A percentile compares a stretch with the other conserved stretches of the same genome.
These are phyloP conservation scores for Acromyrmex echinatior DNA, from an alignment of 1,140 invertebrate species.

Conservation along the genomic window DNA sequence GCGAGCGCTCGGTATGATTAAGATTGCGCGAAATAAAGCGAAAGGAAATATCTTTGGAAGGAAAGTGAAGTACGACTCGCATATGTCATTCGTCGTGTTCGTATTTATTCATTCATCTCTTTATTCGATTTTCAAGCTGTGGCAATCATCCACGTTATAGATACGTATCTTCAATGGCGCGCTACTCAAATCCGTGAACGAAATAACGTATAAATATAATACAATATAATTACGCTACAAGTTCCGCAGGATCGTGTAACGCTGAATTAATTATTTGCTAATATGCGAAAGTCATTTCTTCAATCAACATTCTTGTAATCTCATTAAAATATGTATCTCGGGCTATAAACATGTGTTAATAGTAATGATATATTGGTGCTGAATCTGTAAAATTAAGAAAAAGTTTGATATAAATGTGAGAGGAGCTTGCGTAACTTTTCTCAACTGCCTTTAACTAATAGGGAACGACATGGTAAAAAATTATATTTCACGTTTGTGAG, in stretches of 20 bases:
- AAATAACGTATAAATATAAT: background rate
- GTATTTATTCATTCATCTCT: background rate
- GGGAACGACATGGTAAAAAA: background rate
- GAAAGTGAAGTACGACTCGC: background rate
- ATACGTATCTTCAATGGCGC: no score
- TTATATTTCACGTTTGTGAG: background rate
- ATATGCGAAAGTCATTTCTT: background rate
- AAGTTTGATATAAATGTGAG: background rate
- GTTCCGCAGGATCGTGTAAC: background rate
- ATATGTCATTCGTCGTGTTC: background rate
- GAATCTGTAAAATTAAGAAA: constrained; percentile 1
- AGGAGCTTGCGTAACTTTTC: background rate
- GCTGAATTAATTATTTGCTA: background rate
- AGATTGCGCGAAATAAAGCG: constrained; percentile 5
- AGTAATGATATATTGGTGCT: background rate
- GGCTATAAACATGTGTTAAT: background rate
- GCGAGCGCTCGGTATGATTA: background rate
- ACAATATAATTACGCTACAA: background rate
- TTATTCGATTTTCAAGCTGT: background rate
- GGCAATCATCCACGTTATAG: background rate
- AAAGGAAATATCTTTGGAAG: background rate
- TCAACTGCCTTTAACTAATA: background rate
- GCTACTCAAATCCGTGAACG: background rate
- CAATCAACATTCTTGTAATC: constrained; percentile 31
- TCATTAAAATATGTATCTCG: background rate